Base-by-base conservation (phyloP, 2,113 vertebrate genomes). In the Zingel zingel region DNA sequence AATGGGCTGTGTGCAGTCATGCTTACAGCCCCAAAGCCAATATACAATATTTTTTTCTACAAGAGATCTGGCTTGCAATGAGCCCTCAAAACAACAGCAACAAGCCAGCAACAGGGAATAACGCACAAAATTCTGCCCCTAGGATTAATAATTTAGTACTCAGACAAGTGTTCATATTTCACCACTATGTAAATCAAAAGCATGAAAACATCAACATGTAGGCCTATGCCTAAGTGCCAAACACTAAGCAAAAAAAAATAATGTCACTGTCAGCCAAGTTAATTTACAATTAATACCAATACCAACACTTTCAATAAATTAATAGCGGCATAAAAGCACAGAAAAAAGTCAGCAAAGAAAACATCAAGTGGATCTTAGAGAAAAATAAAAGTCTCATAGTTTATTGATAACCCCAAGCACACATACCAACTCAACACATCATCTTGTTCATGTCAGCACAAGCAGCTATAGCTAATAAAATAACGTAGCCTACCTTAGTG, bases 331-430 rank as follows among this genome's bases (percentile, higher is more conserved):
- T 51, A 4, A n/a, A 47, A 66, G 11, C 8, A 43, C 39, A 10
- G 47, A 30, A 71, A 54, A 54, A 48, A 71, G 25, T 8, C 50
- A 56, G 23, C 50, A 66, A 65, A 36, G 30, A 50, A 48, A 48
- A 67, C n/a, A 70, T 48, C 25, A 74, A 72, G 25, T 21, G 62
- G 14, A 79, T 59, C n/a, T 39, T 66, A 82, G 30, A 62, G 68
- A 78, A 66, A 81, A 47, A 71, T 68, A 43, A 30, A 74, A 51
- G 1, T 14, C n/a, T 79, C 23, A 59, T 61, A 25, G 64, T 56
- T 74, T 48, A 65, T 66, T 53, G 18, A 68, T 80, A 61, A 50
- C 57, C 33, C 11, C 63, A n/a, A 64, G 23, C 23, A 33, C 45
- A 65, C 10, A 61, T 16, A 76, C 61, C 61, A 77, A 14, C 43